phyloP scores from a whole-genome alignment of 2,888 invertebrate genomes.

The Aquatica leii region DNA sequence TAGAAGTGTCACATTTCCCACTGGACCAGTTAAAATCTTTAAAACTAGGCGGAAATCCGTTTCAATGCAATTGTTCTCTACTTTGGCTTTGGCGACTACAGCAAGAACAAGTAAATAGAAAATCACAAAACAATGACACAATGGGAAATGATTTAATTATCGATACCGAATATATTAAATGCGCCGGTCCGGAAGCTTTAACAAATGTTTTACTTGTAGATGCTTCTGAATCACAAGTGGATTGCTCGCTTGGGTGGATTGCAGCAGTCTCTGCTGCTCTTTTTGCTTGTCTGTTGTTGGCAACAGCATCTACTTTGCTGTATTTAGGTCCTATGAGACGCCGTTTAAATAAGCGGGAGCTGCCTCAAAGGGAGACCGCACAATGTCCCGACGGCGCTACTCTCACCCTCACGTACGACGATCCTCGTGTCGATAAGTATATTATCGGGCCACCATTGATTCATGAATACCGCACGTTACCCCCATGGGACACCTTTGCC shows the following conservation, averaged over 20 bases:
- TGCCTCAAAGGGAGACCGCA: slow-evolving; percentile 38
- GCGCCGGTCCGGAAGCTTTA: slow-evolving; percentile 67
- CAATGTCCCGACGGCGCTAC: slow-evolving; percentile 55
- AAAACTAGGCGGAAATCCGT: slow-evolving; percentile 82
- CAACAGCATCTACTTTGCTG: slow-evolving; percentile 51
- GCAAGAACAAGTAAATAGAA: slow-evolving; percentile 51
- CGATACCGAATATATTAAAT: slow-evolving; percentile 67
- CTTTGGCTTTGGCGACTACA: slow-evolving; percentile 85
- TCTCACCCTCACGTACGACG: slow-evolving; percentile 55
- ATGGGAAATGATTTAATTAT: slow-evolving; percentile 60
- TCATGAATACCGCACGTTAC: slow-evolving; percentile 56
- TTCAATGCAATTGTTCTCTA: slow-evolving; percentile 86
- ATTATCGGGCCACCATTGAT: slow-evolving; percentile 53
- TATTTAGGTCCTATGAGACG: slow-evolving; percentile 54
- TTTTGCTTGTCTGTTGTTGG: slow-evolving; percentile 47
- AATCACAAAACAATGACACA: slow-evolving; percentile 37
- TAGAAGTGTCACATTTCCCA: slow-evolving; percentile 84
- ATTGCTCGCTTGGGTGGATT: slow-evolving; percentile 70
- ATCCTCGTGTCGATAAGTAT: slow-evolving; percentile 53
- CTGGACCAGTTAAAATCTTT: slow-evolving; percentile 79
- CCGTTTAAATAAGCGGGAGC: slow-evolving; percentile 47
- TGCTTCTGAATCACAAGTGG: slow-evolving; percentile 70
- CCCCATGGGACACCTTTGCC: slow-evolving; percentile 57
- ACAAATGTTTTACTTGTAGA: slow-evolving; percentile 64
- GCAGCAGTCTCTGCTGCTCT: slow-evolving; percentile 62